Evolutionary conservation across 1,140 invertebrate genomes (phyloP), one percentile per base, ranked within the genome.

Genomic region (Himalopsyche phryganea): DNA sequence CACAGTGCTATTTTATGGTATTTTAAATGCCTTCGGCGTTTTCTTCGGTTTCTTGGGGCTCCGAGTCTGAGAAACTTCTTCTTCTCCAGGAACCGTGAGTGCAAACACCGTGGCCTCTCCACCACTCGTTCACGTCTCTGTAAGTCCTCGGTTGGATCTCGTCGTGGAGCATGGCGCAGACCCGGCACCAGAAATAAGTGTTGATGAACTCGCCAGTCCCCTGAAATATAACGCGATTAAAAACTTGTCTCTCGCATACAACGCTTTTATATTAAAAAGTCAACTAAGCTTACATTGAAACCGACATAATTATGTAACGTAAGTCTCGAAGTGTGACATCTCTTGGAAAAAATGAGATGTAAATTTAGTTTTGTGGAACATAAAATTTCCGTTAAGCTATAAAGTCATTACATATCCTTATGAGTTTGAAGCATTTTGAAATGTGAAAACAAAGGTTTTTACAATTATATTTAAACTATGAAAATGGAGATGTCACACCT

Each of bases 131-230:
- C 13, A 94, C 82, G 69, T 94, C 89, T 14, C 83, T 78, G 70
- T 93, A 92, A 73, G 83, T 87, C 59, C 82, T 84, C 1, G 75
- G 72, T 55, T 79, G 75, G 14, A 73, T 67, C 35, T 78, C 83
- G 58, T 89, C 90, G 69, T 96, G 92, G 18, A 95, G 71, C 81
- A 94, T 86, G 3, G 93, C 86, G 73, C 96, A 98, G 13, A 98
- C 80, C 1, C 95, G 85, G 70, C 95, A 98, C 87, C 94, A 97
- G 73, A 96, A 98, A 68, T 88, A 92, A 13, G 92, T 96, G 74
- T 96, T 95, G 65, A 96, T 90, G 68, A 96, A 94, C 71, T 95
- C 90, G 1, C 94, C 94, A 0, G 91, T 94, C 20, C 90, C 90
- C 78, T 92, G 91, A 83, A 86, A 28, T 28, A 5, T 28, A n/a